Base-by-base conservation (phyloP, 2,888 invertebrate genomes). In the Drosophila borborema region DNA sequence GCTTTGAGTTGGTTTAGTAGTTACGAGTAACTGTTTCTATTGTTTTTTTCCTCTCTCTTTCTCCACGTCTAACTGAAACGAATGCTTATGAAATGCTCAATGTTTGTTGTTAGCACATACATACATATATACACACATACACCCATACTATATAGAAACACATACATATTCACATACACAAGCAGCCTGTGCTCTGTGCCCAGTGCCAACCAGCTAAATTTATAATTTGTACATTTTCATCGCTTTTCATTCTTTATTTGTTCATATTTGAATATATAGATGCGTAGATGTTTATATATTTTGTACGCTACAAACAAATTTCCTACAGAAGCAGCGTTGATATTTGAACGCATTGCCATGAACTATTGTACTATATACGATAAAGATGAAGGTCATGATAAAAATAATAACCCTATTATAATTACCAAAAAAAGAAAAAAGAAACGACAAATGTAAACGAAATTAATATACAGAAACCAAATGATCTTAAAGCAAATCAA, bases 391-490 rank as follows among this genome's bases (percentile, higher is more conserved):
- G 14, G 34, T 56, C 38, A 70, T 45, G 48, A 45, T 59, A 78
- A 63, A 71, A 59, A 72, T 68, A 54, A 75, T 72, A 64, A 72
- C 64, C 59, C 49, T 67, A 74, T 53, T 60, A 75, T 80, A 76
- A 71, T 68, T 71, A 80, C 51, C 59, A 74, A 73, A 53, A 53
- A 53, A 31, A 3, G 12, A 20, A 48, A 6, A 6, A 28, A 28
- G 28, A 28, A 87, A 75, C 82, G 78, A 68, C 62, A 84, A 81
- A 72, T 72, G 70, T 80, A 77, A 74, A 79, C 81, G 80, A 86
- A 84, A 80, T 77, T 82, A 82, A 76, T 74, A 71, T 63, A 78
- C 74, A 74, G 72, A 85, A 79, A 85, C 86, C 85, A 88, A 88
- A 85, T 88, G 85, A 85, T 88, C 88, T 85, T 86, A 70, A 76